phyloP scores from a whole-genome alignment of 2,888 invertebrate species.

The Hydriomena furcata region DNA sequence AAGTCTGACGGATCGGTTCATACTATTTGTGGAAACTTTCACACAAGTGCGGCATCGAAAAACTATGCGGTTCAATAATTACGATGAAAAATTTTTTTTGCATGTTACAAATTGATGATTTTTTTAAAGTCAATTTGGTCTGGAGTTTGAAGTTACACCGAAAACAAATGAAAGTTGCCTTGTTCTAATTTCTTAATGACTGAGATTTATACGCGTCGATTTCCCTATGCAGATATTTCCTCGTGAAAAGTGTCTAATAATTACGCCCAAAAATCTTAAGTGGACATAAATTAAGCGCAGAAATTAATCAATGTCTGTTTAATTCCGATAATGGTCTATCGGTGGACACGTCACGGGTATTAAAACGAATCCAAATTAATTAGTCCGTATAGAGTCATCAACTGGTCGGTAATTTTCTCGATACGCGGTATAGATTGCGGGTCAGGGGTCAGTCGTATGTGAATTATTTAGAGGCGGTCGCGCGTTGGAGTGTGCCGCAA shows the following conservation, averaged over 20 bases:
- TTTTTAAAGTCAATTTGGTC: constrained; percentile 3
- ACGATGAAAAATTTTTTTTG: constrained; percentile 14
- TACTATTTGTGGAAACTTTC: constrained; percentile 33
- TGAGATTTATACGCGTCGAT: constrained; percentile 17
- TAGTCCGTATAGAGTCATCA: constrained; percentile 59
- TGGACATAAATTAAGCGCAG: constrained; percentile 40
- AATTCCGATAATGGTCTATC: constrained; percentile 39
- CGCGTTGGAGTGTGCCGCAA: constrained; percentile 70
- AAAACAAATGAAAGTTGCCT: constrained; percentile 11
- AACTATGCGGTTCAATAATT: constrained; percentile 21
- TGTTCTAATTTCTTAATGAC: constrained; percentile 15
- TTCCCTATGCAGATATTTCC: constrained; percentile 24
- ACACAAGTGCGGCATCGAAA: constrained; percentile 23
- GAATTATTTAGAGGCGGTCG: constrained; percentile 78
- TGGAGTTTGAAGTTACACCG: constrained; percentile 7
- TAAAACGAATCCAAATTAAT: constrained; percentile 58
- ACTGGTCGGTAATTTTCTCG: constrained; percentile 56
- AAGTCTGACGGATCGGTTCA: constrained; percentile 36
- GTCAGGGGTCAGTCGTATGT: constrained; percentile 63
- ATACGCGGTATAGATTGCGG: constrained; percentile 59
- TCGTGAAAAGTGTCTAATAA: constrained; percentile 31
- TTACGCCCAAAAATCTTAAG: constrained; percentile 37
- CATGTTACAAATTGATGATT: constrained; percentile 9
- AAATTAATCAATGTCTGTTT: constrained; percentile 39
- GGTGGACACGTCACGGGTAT: constrained; percentile 43